Evolutionary conservation across 64 coral and sea anemone genomes (phyloP).

Genomic region (Stylophora pistillata): DNA sequence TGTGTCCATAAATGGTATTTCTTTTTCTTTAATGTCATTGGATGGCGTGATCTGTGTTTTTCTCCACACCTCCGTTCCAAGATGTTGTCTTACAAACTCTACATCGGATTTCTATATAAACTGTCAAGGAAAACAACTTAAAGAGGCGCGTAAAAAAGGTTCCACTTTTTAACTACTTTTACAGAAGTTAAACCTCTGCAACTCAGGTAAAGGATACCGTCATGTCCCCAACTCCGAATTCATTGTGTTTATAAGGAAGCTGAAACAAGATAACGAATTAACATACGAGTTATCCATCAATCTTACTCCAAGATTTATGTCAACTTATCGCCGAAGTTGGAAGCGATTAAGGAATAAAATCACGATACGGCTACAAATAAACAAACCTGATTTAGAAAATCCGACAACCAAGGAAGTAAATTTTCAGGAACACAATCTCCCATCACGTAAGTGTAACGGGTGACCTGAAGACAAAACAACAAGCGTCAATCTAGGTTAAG

Average conservation of each 20-base stretch:
- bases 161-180: too few relatives aligned
- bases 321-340: background rate
- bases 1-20: constrained; percentile 1
- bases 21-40: background rate
- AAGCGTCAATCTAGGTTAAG: background rate
- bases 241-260: constrained; percentile 19
- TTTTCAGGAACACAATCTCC: constrained; percentile 81
- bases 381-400: constrained; percentile 82
- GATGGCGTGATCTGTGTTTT: background rate
- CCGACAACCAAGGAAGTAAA: constrained; percentile 65
- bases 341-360: too few relatives aligned
- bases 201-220: constrained; percentile 14
- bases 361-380: too few relatives aligned
- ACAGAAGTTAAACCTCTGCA: background rate
- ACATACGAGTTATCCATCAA: background rate
- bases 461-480: constrained; percentile 44
- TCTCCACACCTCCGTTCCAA: background rate
- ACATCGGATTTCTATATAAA: background rate
- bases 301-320: background rate
- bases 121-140: constrained; percentile 1
- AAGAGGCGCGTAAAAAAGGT: background rate
- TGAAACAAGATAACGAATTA: background rate
- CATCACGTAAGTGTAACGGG: constrained; percentile 82
- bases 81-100: constrained; percentile 6
- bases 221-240: background rate